phyloP scores from a whole-genome alignment of 2,888 invertebrate genomes.

The Platycheirus rosarum region DNA sequence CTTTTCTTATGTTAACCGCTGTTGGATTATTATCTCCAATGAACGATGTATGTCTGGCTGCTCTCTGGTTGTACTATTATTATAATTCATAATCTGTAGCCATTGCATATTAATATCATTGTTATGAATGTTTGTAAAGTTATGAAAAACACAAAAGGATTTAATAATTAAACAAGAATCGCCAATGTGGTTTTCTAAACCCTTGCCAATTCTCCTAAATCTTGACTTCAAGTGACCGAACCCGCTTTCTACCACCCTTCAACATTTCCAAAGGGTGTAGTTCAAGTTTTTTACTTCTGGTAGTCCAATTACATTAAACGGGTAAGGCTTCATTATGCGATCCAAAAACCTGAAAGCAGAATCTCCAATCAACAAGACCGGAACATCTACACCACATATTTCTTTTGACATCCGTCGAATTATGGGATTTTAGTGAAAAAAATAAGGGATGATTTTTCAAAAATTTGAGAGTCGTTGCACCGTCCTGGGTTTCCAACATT shows the following conservation, averaged over 20 bases:
- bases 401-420: not conserved
- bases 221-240: not conserved
- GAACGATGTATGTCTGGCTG: no score
- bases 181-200: not conserved
- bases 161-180: no score
- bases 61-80: no score
- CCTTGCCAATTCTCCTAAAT: not conserved
- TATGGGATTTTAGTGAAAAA: no score
- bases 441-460: no score
- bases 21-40: no score
- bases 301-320: not conserved
- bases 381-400: not conserved
- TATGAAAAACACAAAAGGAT: no score
- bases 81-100: no score
- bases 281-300: slow-evolving; percentile 7
- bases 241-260: not conserved
- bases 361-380: not conserved
- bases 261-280: not conserved
- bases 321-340: not conserved
- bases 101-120: no score
- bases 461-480: not conserved
- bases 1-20: no score
- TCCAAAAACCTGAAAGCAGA: not conserved
- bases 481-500: not conserved
- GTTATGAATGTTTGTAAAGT: no score